phyloP scores from a whole-genome alignment of 2,113 vertebrate species.

The Muntiacus muntjak region DNA sequence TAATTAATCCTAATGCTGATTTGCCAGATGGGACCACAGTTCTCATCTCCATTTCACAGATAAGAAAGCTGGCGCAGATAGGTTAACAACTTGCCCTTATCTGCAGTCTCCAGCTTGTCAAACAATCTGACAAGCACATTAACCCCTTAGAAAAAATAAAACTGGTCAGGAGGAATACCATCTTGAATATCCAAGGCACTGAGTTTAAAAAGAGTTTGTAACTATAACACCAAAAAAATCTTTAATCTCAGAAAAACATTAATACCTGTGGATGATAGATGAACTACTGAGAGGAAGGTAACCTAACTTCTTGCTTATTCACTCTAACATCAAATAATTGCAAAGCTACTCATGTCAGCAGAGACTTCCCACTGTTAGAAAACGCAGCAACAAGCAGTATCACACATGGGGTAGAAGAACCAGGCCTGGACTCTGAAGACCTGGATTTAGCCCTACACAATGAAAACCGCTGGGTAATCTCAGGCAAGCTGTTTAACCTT shows the following conservation, averaged over 20 bases:
- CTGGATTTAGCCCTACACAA: background rate
- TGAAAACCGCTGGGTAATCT: background rate
- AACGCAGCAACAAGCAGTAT: background rate
- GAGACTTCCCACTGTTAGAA: background rate
- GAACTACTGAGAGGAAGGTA: background rate
- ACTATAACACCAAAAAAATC: background rate
- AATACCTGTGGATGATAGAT: background rate
- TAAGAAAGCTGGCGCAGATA: constrained; percentile 17
- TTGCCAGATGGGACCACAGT: background rate
- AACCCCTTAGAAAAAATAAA: constrained; percentile 49
- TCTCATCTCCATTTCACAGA: constrained; percentile 51
- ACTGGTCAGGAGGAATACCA: constrained; percentile 13
- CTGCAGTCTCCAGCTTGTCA: constrained; percentile 38
- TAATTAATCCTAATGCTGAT: constrained; percentile 55
- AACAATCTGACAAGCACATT: constrained; percentile 53
- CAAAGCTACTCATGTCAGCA: background rate
- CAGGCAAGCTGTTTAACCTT: background rate
- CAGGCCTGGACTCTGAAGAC: background rate
- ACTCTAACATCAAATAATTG: background rate
- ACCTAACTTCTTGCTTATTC: background rate
- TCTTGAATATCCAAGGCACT: background rate
- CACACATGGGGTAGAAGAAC: background rate
- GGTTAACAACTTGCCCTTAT: constrained; percentile 58
- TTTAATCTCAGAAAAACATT: constrained; percentile 9
- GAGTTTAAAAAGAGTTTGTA: background rate